Evolutionary conservation across 1,140 invertebrate genomes (phyloP), one percentile per base, ranked within the genome.

Genomic region (Euwallacea fornicatus): DNA sequence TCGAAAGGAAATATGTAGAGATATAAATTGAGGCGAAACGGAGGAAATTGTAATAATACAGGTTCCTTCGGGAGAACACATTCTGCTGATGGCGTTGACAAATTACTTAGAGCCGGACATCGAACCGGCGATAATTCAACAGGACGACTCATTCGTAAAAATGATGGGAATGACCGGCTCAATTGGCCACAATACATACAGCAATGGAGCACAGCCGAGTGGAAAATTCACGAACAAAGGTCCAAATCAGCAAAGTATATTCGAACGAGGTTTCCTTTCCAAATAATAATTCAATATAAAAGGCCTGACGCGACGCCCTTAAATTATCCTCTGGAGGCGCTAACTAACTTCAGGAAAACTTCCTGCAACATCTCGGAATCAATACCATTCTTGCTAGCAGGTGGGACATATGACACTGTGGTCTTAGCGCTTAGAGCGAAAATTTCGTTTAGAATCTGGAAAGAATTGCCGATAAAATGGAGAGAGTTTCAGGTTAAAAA

Each of bases 301-400:
- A 15, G n/a, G 54, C 16, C n/a, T 56, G n/a, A 56, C 54, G 16
- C 54, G 16, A 16, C 16, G 16, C 54, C 54, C n/a, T 56, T 15
- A 56, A 56, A 56, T 56, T 56, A 56, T 56, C 16, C 54, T 11
- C 54, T 56, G 8, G 54, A 56, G 46, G 46, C 46, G 46, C 46
- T 63, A 63, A 63, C 61, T 50, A 63, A 63, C 43, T 63, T 63
- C n/a, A 9, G 13, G 42, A 33, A 63, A 63, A 63, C 61, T 63
- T 63, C 44, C 43, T 46, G 61, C 61, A 47, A 21, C 61, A 43
- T 61, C 44, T 63, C 44, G 10, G 61, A 63, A 63, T 63, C 61
- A 63, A 63, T 63, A 50, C 61, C 11, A 63, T 63, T 63, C 44
- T 33, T 15, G 43, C 42, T 63, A 43, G 61, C 61, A 63, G 44